These are phyloP conservation scores for Melanitta fusca DNA, from an alignment of 2,797 vertebrate species.

Conservation along the genomic window DNA sequence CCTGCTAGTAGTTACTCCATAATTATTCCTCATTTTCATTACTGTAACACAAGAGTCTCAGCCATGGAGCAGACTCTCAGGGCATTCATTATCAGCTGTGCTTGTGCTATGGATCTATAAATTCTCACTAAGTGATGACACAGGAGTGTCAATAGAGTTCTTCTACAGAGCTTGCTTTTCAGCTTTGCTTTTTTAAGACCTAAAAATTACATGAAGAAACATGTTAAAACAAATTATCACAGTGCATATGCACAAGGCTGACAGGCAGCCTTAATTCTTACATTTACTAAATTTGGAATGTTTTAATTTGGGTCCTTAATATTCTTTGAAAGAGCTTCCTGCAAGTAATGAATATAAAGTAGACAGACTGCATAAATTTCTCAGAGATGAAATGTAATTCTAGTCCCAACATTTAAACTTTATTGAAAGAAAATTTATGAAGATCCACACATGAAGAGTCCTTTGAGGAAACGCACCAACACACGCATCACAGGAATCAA, in stretches of 20 bases:
- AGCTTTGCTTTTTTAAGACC: constrained; percentile 48
- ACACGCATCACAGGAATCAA: no score
- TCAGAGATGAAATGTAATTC: not conserved
- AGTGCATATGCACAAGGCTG: not conserved
- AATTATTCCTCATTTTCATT: not conserved
- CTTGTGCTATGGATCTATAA: not conserved
- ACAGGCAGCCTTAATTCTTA: constrained; percentile 33
- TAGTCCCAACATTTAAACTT: constrained; percentile 34
- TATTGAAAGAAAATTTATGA: constrained; percentile 14
- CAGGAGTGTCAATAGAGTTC: not conserved
- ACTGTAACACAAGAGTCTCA: not conserved
- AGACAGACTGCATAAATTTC: constrained; percentile 32
- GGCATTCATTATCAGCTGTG: not conserved
- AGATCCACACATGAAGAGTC: not conserved
- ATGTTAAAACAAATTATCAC: constrained; percentile 50
- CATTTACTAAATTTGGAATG: constrained; percentile 43
- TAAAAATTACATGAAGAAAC: not conserved
- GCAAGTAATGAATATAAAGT: constrained; percentile 56
- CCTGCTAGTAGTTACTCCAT: not conserved
- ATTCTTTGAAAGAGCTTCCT: constrained; percentile 51
- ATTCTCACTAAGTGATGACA: not conserved
- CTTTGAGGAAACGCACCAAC: not conserved
- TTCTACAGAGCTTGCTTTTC: not conserved
- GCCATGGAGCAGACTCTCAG: not conserved
- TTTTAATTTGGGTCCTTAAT: constrained; percentile 28